Conservation (phyloP, 2,888 invertebrate species). For the Torymus texanus region DNA sequence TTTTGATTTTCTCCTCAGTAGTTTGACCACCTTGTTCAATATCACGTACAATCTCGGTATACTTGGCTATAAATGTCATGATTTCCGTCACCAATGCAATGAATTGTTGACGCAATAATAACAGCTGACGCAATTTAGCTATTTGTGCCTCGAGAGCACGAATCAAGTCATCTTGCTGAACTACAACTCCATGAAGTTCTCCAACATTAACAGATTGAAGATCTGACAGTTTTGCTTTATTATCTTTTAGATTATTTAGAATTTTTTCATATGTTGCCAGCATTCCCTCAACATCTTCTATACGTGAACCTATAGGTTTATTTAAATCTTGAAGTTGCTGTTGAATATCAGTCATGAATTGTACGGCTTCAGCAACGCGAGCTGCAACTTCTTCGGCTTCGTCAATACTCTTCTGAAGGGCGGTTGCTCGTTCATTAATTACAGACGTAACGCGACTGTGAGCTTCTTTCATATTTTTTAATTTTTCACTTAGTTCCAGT, state of each 20-base stretch:
- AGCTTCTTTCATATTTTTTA: constrained; percentile 87
- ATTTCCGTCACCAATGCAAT: constrained; percentile 91
- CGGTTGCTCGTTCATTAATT: constrained; percentile 85
- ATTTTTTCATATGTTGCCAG: constrained; percentile 87
- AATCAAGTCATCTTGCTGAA: constrained; percentile 91
- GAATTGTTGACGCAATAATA: constrained; percentile 91
- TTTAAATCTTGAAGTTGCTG: constrained; percentile 88
- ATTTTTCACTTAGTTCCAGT: constrained; percentile 86
- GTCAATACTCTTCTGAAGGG: constrained; percentile 85
- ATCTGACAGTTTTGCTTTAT: constrained; percentile 86
- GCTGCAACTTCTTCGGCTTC: constrained; percentile 89
- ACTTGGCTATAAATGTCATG: constrained; percentile 89
- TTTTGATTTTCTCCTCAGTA: constrained; percentile 90
- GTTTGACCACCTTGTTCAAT: constrained; percentile 90
- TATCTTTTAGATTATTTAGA: constrained; percentile 85
- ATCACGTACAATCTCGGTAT: constrained; percentile 88
- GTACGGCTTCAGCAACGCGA: constrained; percentile 86
- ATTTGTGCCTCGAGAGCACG: constrained; percentile 91
- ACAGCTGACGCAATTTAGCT: constrained; percentile 85
- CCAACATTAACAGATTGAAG: constrained; percentile 86
- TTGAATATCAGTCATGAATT: constrained; percentile 89
- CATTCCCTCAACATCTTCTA: constrained; percentile 92
- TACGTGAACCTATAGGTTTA: constrained; percentile 90
- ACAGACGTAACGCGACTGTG: constrained; percentile 84
- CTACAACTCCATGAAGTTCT: constrained; percentile 86